These are phyloP conservation scores for Oncorhynchus nerka DNA, from an alignment of 2,113 vertebrate genomes.

Conservation along the genomic window DNA sequence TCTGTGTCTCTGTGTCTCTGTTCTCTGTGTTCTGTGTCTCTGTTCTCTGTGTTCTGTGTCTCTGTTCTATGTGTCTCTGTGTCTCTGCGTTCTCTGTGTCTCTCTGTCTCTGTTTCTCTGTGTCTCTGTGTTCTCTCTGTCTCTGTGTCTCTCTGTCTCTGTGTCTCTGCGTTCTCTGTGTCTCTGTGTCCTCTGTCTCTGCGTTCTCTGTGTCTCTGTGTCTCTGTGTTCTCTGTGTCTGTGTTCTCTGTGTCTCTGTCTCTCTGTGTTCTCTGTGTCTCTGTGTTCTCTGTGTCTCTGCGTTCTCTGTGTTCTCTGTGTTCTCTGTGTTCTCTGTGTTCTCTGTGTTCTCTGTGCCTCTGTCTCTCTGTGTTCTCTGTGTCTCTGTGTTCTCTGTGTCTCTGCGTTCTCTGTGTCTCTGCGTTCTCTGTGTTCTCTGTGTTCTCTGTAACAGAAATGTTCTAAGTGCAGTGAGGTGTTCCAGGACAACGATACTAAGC, in stretches of 20 bases:
- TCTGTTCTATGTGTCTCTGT: too few relatives aligned
- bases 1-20: not conserved
- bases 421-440: not conserved
- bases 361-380: too few relatives aligned
- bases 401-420: too few relatives aligned
- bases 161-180: too few relatives aligned
- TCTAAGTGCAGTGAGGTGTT: constrained; percentile 86
- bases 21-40: not conserved
- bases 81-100: too few relatives aligned
- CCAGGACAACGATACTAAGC: constrained; percentile 92
- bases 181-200: not conserved
- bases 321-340: not conserved
- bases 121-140: too few relatives aligned
- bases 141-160: too few relatives aligned
- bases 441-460: constrained; percentile 77
- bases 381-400: too few relatives aligned
- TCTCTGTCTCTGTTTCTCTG: too few relatives aligned
- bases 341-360: not conserved
- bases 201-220: too few relatives aligned
- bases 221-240: not conserved
- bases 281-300: not conserved
- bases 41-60: not conserved
- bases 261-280: not conserved
- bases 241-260: not conserved
- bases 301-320: not conserved